Evolutionary conservation across 1,140 invertebrate genomes (phyloP).

Genomic region (Aphaenogaster rudis): DNA sequence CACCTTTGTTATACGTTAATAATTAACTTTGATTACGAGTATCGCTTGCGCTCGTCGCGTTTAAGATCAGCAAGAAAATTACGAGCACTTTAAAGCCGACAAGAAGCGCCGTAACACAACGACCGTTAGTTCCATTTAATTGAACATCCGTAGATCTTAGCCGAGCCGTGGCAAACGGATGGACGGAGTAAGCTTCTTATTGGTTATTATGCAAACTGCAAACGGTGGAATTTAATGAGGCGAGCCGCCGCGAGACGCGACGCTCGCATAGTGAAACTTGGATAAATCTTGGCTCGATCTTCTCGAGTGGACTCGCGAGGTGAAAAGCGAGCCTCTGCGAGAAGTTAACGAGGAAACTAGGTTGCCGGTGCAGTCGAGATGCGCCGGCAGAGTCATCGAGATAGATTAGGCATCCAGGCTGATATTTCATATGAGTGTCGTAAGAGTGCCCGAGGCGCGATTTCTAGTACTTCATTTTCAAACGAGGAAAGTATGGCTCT

Average conservation of each 20-base stretch:
- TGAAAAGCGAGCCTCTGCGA: conserved; percentile 55
- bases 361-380: conserved; percentile 63
- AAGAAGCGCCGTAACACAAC: conserved; percentile 4
- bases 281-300: conserved; percentile 62
- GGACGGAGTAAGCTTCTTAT: conserved; percentile 7
- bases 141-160: conserved; percentile 32
- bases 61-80: conserved; percentile 28
- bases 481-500: conserved; percentile 46
- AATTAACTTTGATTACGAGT: conserved; percentile 17
- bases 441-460: background rate
- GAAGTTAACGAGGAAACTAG: conserved; percentile 78
- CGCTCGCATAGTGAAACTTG: conserved; percentile 63
- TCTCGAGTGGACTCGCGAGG: conserved; percentile 18
- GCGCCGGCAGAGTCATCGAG: conserved; percentile 55
- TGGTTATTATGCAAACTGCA: conserved; percentile 50
- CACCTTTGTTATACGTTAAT: background rate
- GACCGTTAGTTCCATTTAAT: conserved; percentile 58
- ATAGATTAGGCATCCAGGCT: conserved; percentile 33
- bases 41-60: background rate
- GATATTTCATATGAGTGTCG: conserved; percentile 9
- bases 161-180: background rate
- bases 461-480: conserved; percentile 34
- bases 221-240: conserved; percentile 53
- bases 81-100: background rate
- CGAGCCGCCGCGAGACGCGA: background rate